Evolutionary conservation across 2,888 invertebrate genomes (phyloP).

Genomic region (Ariolimax columbianus): DNA sequence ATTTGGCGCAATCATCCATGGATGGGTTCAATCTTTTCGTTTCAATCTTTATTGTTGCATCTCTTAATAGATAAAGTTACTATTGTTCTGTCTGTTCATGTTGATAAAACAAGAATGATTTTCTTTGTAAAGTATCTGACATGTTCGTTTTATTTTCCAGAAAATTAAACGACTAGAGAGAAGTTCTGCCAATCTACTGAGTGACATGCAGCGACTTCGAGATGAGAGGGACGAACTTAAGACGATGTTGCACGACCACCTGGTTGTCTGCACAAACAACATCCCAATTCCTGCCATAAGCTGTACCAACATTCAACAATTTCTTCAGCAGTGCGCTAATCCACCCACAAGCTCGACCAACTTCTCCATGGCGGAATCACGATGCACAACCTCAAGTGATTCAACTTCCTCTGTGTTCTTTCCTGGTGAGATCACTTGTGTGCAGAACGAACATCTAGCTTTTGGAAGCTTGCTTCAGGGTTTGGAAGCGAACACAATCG

Average conservation of each 20-base stretch:
- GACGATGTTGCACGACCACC: constrained; percentile 53
- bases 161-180: constrained; percentile 44
- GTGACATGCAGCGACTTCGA: constrained; percentile 37
- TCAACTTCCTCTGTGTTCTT: constrained; percentile 33
- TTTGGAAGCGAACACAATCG: not conserved
- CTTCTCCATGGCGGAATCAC: not conserved
- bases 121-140: too few species aligned
- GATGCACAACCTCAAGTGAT: constrained; percentile 24
- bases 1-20: too few species aligned
- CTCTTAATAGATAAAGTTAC: too few species aligned
- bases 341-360: not conserved
- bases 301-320: not conserved
- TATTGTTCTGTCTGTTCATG: too few species aligned
- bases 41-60: too few species aligned
- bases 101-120: too few species aligned
- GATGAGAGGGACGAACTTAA: constrained; percentile 55
- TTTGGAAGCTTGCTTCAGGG: not conserved
- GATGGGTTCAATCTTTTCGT: too few species aligned
- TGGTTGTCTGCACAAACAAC: constrained; percentile 52
- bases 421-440: not conserved
- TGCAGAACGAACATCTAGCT: not conserved
- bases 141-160: constrained; percentile 35
- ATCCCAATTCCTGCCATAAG: not conserved
- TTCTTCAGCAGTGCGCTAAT: not conserved
- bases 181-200: not conserved